phyloP scores from a whole-genome alignment of 2,888 invertebrate species.

The Lacanobia oleracea region DNA sequence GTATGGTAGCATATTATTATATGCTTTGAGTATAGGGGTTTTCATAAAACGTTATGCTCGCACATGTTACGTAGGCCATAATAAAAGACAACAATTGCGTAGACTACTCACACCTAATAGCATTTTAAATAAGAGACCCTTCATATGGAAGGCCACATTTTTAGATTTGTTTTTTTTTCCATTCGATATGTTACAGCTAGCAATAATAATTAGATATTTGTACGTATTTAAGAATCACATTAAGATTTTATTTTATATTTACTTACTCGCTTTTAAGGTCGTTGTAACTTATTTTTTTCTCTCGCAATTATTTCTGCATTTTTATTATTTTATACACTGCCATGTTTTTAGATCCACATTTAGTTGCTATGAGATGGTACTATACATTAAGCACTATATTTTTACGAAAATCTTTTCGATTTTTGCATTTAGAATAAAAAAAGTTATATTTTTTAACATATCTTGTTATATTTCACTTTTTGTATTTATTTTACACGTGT shows the following conservation, averaged over 20 bases:
- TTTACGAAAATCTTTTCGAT: conserved; percentile 30
- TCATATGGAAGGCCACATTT: conserved; percentile 31
- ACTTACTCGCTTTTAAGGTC: conserved; percentile 41
- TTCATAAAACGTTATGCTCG: conserved; percentile 36
- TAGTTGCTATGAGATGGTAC: conserved; percentile 15
- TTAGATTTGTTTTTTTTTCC: conserved; percentile 47
- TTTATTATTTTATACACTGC: conserved; percentile 48
- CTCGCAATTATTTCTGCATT: conserved; percentile 47
- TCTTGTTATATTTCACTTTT: conserved; percentile 39
- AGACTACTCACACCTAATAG: conserved; percentile 45
- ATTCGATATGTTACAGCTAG: conserved; percentile 61
- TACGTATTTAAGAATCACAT: conserved; percentile 21
- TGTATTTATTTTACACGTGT: conserved; percentile 33
- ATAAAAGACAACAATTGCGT: conserved; percentile 31
- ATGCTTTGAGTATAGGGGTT: conserved; percentile 8
- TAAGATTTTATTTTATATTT: conserved; percentile 33
- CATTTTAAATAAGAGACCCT: conserved; percentile 53
- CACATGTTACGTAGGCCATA: conserved; percentile 13
- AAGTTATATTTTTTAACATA: conserved; percentile 39
- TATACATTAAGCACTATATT: conserved; percentile 32
- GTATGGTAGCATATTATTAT: neutral
- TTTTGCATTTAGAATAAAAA: conserved; percentile 52
- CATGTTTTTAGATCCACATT: conserved; percentile 8
- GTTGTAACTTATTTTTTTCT: conserved; percentile 18
- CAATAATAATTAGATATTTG: conserved; percentile 34